Percentiles rank a stretch among this genome's conserved stretches.
Conservation (phyloP, 1,140 invertebrate species). For the Bombus confusus region DNA sequence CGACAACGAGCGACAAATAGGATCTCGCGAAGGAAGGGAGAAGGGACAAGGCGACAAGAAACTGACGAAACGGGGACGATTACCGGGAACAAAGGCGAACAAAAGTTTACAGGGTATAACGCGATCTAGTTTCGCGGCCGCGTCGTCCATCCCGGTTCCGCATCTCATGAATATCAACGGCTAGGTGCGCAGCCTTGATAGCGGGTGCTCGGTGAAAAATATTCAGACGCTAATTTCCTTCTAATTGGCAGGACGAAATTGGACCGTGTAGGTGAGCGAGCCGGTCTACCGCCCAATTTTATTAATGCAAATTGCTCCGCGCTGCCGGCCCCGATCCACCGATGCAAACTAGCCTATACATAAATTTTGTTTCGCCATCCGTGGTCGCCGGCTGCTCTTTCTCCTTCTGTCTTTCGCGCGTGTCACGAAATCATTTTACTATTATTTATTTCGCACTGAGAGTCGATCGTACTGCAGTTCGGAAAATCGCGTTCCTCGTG, state of each 20-base stretch:
- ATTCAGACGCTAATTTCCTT: conserved; percentile 48
- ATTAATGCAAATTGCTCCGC: conserved; percentile 39
- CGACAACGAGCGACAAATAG: too few relatives aligned
- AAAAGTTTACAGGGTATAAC: conserved; percentile 9
- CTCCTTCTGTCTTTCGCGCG: neutral
- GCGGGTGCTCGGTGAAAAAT: conserved; percentile 24
- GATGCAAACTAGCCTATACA: conserved; percentile 30
- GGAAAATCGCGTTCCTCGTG: neutral
- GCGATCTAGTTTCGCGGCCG: conserved; percentile 21
- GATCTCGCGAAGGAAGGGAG: too few relatives aligned
- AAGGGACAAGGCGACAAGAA: too few relatives aligned
- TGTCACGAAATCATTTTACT: too few relatives aligned
- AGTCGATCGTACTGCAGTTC: too few relatives aligned
- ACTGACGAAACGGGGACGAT: neutral
- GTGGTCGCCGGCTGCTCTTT: neutral
- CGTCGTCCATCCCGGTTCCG: neutral
- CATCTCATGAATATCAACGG: conserved; percentile 50
- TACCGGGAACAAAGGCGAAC: neutral
- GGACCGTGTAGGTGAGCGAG: conserved; percentile 13
- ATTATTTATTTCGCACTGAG: too few relatives aligned
- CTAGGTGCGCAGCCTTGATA: neutral
- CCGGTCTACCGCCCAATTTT: conserved; percentile 13
- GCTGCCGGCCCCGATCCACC: neutral
- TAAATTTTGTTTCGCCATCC: conserved; percentile 19
- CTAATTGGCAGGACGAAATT: conserved; percentile 45